These are phyloP conservation scores for Battus philenor DNA, from an alignment of 1,140 invertebrate genomes.

Conservation along the genomic window DNA sequence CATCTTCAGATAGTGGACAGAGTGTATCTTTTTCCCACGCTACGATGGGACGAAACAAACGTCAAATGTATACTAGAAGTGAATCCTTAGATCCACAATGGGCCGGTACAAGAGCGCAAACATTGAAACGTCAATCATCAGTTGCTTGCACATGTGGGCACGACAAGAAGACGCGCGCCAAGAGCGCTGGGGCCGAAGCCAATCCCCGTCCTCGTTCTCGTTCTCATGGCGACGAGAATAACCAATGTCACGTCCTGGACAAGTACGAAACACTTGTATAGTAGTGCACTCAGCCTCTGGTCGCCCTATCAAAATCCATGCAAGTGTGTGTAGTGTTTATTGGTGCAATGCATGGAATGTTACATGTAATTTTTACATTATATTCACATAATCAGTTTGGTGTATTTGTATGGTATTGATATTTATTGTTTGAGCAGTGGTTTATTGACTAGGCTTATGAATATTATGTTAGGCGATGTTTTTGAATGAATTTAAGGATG, in stretches of 20 bases:
- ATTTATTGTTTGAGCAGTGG: constrained; percentile 17
- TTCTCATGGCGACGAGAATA: constrained; percentile 58
- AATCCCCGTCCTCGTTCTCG: constrained; percentile 45
- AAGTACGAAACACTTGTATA: constrained; percentile 75
- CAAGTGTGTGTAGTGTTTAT: constrained; percentile 25
- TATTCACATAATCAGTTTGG: constrained; percentile 28
- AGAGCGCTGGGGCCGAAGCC: constrained; percentile 31
- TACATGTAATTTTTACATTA: constrained; percentile 19
- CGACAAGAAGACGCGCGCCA: constrained; percentile 56
- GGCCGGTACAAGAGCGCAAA: constrained; percentile 52
- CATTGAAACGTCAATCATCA: constrained; percentile 58
- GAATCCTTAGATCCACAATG: constrained; percentile 61
- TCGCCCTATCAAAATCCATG: constrained; percentile 34
- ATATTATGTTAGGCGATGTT: constrained; percentile 15
- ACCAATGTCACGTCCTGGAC: constrained; percentile 62
- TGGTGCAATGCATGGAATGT: constrained; percentile 27
- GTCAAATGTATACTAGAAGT: constrained; percentile 53
- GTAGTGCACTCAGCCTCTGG: constrained; percentile 18
- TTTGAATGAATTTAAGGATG: constrained; percentile 24
- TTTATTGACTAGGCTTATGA: constrained; percentile 42
- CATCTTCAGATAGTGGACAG: constrained; percentile 53
- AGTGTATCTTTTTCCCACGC: constrained; percentile 43
- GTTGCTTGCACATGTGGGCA: constrained; percentile 68
- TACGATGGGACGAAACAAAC: constrained; percentile 51
- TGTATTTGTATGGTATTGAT: constrained; percentile 25